These are phyloP conservation scores for Danio kyathit DNA, from an alignment of 2,797 vertebrate genomes.

Conservation along the genomic window DNA sequence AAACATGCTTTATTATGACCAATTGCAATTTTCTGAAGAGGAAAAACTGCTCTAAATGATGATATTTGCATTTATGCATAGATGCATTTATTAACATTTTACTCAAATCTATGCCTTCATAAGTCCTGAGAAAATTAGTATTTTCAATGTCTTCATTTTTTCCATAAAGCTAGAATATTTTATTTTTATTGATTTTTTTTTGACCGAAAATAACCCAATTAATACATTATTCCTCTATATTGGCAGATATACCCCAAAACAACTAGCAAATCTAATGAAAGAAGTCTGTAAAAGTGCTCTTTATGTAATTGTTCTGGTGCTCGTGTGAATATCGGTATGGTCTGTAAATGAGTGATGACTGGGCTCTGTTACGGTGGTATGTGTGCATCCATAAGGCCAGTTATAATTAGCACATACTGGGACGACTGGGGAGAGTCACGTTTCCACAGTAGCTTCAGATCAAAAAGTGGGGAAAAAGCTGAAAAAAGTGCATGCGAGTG, in stretches of 20 bases:
- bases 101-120: too few species aligned
- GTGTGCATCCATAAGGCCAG: background rate
- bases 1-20: too few species aligned
- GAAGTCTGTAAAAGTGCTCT: background rate
- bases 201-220: background rate
- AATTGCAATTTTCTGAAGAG: too few species aligned
- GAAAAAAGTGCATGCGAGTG: slow-evolving; percentile 7
- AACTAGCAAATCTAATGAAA: background rate
- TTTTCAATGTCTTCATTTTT: too few species aligned
- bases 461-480: background rate
- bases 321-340: background rate
- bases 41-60: too few species aligned
- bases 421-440: slow-evolving; percentile 10
- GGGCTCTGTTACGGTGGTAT: background rate
- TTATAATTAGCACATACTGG: slow-evolving; percentile 52
- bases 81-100: too few species aligned
- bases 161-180: too few species aligned
- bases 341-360: slow-evolving; percentile 10
- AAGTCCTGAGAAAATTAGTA: too few species aligned
- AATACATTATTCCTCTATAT: too few species aligned
- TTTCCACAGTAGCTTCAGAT: slow-evolving; percentile 19
- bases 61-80: too few species aligned
- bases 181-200: background rate
- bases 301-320: background rate
- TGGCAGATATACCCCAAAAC: background rate